phyloP scores from a whole-genome alignment of 2,113 vertebrate genomes.

The Empidonax traillii region DNA sequence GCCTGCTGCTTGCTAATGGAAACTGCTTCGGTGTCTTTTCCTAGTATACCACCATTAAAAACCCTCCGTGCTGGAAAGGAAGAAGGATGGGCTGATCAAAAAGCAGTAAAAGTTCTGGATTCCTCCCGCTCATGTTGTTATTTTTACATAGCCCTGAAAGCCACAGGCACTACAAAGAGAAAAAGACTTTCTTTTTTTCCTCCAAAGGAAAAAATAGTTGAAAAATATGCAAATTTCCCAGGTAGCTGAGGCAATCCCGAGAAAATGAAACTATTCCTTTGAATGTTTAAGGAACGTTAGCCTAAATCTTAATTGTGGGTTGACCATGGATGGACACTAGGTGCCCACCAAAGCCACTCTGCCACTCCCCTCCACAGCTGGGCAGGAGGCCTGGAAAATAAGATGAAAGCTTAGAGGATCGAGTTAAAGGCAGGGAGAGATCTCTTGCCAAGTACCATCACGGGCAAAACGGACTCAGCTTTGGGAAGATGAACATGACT shows the following conservation, averaged over 20 bases:
- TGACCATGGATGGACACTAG: background rate
- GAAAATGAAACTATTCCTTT: background rate
- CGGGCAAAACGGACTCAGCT: fast-evolving
- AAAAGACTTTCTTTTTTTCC: background rate
- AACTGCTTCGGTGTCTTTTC: background rate
- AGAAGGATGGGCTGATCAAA: background rate
- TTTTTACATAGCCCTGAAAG: background rate
- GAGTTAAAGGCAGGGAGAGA: background rate
- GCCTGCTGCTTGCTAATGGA: background rate
- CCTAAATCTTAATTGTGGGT: background rate
- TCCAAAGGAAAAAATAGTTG: background rate
- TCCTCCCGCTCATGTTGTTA: background rate
- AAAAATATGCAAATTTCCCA: background rate
- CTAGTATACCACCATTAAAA: background rate
- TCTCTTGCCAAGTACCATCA: background rate
- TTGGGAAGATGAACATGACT: background rate
- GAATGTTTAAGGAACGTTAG: background rate
- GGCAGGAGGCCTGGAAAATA: background rate
- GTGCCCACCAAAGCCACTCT: background rate
- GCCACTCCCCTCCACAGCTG: background rate
- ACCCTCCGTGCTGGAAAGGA: background rate
- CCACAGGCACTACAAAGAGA: background rate
- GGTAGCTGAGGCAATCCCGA: background rate
- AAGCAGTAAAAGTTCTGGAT: background rate
- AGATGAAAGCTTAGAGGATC: background rate